Evolutionary conservation across 2,113 vertebrate species (phyloP).

Genomic region (Rhinichthys klamathensis): DNA sequence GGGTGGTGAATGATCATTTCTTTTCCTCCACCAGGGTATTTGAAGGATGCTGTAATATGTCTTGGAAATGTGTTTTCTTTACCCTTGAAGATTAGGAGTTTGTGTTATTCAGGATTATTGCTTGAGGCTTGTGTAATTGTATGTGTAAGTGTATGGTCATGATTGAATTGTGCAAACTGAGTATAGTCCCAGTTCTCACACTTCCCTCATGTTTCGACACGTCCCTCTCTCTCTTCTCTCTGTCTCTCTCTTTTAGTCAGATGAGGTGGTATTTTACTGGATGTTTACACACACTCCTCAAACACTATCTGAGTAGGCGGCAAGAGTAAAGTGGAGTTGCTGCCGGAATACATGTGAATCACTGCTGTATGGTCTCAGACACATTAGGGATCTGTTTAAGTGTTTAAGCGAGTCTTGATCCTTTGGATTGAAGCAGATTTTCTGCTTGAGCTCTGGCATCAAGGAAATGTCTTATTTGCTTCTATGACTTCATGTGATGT

Average conservation of each 20-base stretch:
- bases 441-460: conserved; percentile 11
- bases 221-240: conserved; percentile 28
- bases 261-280: conserved; percentile 58
- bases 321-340: conserved; percentile 27
- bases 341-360: background rate
- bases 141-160: background rate
- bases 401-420: conserved; percentile 3
- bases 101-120: background rate
- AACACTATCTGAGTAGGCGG: conserved; percentile 39
- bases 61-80: background rate
- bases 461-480: conserved; percentile 13
- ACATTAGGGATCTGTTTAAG: background rate
- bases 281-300: conserved; percentile 63
- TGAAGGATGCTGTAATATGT: background rate
- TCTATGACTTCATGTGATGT: background rate
- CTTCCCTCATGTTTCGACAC: background rate
- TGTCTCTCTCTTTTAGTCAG: conserved; percentile 58
- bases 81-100: too few relatives aligned
- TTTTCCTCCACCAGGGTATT: background rate
- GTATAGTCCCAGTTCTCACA: background rate
- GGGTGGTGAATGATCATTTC: background rate
- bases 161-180: background rate
- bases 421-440: conserved; percentile 2
- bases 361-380: background rate
- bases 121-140: conserved; percentile 6